Evolutionary conservation across 2,888 invertebrate species (phyloP).

Genomic region (Pyrochroa serraticornis): DNA sequence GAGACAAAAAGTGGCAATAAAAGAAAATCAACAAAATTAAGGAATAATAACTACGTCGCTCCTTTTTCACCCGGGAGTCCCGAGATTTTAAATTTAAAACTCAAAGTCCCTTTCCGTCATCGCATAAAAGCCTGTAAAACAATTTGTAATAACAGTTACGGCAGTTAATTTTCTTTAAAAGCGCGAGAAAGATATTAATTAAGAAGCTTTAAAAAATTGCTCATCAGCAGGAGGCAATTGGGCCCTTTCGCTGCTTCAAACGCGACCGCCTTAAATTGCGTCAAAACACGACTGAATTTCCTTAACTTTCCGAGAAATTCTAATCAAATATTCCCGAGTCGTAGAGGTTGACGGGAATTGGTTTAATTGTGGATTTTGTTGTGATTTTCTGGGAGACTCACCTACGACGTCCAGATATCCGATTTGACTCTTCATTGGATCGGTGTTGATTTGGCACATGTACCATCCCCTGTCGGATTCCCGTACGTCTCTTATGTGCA

Average conservation of each 20-base stretch:
- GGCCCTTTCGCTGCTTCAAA: background rate
- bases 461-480: conserved; percentile 83
- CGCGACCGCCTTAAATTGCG: background rate
- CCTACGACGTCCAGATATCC: conserved; percentile 71
- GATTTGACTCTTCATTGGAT: conserved; percentile 76
- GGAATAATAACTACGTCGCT: conserved; percentile 1
- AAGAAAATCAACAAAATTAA: conserved; percentile 3
- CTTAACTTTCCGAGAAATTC: background rate
- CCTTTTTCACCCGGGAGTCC: background rate
- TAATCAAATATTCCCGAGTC: too few relatives aligned
- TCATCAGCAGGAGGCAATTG: conserved; percentile 3
- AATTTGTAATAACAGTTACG: background rate
- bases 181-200: background rate
- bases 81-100: background rate
- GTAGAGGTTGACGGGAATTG: too few relatives aligned
- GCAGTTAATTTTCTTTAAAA: conserved; percentile 3
- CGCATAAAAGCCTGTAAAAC: conserved; percentile 1
- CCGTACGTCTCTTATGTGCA: conserved; percentile 79
- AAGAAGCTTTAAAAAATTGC: background rate
- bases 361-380: background rate
- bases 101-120: background rate
- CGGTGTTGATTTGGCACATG: conserved; percentile 79
- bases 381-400: conserved; percentile 52
- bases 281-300: background rate
- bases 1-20: too few relatives aligned